Percentiles rank a stretch among this genome's conserved stretches.
Conservation (phyloP, 2,888 invertebrate species). For the Calameuta pallipes region DNA sequence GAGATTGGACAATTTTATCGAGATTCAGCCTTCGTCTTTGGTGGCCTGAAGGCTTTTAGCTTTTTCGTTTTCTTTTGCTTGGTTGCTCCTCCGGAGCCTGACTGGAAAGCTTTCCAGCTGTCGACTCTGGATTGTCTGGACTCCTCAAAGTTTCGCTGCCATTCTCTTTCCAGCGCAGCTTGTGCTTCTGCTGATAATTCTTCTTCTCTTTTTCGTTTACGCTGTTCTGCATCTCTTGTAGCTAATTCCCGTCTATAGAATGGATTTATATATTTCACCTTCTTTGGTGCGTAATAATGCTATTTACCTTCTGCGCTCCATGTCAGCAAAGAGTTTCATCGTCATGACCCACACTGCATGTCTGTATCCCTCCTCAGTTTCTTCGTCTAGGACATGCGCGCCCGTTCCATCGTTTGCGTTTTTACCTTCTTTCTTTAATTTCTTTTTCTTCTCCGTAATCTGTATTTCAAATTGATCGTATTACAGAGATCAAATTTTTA, state of each 20-base stretch:
- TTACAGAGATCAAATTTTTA: background rate
- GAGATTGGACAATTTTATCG: constrained; percentile 72
- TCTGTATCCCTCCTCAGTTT: constrained; percentile 85
- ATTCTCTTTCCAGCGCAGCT: constrained; percentile 90
- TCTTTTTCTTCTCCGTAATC: constrained; percentile 94
- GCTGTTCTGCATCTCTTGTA: constrained; percentile 90
- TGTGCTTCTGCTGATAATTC: constrained; percentile 94
- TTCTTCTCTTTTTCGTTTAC: constrained; percentile 92
- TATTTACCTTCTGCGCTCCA: constrained; percentile 83
- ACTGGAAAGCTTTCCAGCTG: constrained; percentile 93
- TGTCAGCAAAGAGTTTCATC: constrained; percentile 96
- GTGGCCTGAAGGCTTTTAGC: constrained; percentile 87
- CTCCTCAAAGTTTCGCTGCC: constrained; percentile 99
- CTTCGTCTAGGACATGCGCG: constrained; percentile 83
- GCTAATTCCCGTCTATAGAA: constrained; percentile 78
- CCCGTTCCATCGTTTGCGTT: constrained; percentile 45
- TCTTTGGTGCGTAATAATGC: background rate
- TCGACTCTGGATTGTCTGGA: constrained; percentile 91
- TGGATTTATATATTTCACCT: background rate
- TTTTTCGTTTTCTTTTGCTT: constrained; percentile 85
- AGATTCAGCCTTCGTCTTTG: constrained; percentile 93
- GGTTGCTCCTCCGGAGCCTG: constrained; percentile 69
- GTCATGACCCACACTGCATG: constrained; percentile 98
- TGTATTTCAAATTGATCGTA: constrained; percentile 57
- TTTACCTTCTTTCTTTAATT: constrained; percentile 91